These are phyloP conservation scores for Furnarius figulus DNA, from an alignment of 2,113 vertebrate genomes.

Conservation along the genomic window DNA sequence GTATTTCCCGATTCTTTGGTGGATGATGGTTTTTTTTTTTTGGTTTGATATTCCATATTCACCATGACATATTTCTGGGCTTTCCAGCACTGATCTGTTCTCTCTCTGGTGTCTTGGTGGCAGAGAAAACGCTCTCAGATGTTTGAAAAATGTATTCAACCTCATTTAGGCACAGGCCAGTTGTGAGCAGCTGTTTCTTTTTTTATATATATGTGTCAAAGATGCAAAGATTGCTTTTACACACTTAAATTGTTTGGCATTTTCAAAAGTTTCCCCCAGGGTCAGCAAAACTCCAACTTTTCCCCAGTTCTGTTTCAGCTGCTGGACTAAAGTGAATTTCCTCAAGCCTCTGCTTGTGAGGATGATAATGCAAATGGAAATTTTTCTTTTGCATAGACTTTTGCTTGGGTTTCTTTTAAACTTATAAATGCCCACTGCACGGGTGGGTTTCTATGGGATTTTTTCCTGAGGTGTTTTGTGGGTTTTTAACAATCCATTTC, in stretches of 20 bases:
- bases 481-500: not conserved
- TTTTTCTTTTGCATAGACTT: not conserved
- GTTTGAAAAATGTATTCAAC: not conserved
- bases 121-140: not conserved
- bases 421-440: not conserved
- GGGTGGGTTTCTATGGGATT: fast-evolving
- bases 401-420: not conserved
- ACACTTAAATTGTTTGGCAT: not conserved
- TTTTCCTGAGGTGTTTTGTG: not conserved
- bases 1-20: not conserved
- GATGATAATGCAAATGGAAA: not conserved
- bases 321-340: not conserved
- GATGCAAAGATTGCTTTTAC: not conserved
- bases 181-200: not conserved
- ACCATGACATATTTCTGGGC: not conserved
- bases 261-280: not conserved
- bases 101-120: not conserved
- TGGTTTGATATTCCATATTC: not conserved
- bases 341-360: not conserved
- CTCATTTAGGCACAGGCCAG: not conserved
- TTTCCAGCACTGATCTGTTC: not conserved
- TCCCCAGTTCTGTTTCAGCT: not conserved
- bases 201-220: not conserved
- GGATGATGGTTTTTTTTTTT: not conserved
- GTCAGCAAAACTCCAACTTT: not conserved